Percentiles rank a stretch among this genome's conserved stretches.
phyloP scores from a whole-genome alignment of 2,888 invertebrate genomes.

The Lysandra bellargus region DNA sequence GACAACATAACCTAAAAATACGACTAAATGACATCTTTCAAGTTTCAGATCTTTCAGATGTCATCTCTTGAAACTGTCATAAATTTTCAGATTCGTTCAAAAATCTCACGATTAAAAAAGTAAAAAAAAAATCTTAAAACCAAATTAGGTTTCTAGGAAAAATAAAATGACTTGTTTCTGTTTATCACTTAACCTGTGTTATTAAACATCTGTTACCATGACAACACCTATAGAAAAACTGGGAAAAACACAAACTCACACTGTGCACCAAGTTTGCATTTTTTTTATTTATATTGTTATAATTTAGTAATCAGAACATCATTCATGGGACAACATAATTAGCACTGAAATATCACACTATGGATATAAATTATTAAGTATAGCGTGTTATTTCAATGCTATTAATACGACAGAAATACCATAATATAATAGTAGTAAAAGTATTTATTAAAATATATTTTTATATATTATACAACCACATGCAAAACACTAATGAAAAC shows the following conservation, averaged over 20 bases:
- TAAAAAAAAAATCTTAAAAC: not conserved
- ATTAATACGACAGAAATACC: no score
- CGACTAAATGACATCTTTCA: constrained; percentile 54
- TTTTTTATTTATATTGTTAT: no score
- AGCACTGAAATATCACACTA: no score
- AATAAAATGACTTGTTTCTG: not conserved
- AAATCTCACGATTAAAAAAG: constrained; percentile 25
- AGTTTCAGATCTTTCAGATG: constrained; percentile 44
- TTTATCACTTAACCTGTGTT: not conserved
- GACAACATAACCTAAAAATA: constrained; percentile 68
- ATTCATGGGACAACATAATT: no score
- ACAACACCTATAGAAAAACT: constrained; percentile 5
- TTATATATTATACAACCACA: not conserved
- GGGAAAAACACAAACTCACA: not conserved
- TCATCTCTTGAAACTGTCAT: constrained; percentile 40
- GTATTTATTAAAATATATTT: not conserved
- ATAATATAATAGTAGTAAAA: no score
- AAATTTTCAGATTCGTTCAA: constrained; percentile 40
- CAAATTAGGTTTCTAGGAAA: not conserved
- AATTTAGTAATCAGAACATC: no score
- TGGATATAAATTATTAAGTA: no score
- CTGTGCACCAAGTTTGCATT: no score
- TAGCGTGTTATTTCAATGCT: no score
- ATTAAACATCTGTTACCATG: constrained; percentile 19
- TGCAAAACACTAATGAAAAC: not conserved